Conservation (phyloP, 2,113 vertebrate species). For the Budorcas taxicolor region DNA sequence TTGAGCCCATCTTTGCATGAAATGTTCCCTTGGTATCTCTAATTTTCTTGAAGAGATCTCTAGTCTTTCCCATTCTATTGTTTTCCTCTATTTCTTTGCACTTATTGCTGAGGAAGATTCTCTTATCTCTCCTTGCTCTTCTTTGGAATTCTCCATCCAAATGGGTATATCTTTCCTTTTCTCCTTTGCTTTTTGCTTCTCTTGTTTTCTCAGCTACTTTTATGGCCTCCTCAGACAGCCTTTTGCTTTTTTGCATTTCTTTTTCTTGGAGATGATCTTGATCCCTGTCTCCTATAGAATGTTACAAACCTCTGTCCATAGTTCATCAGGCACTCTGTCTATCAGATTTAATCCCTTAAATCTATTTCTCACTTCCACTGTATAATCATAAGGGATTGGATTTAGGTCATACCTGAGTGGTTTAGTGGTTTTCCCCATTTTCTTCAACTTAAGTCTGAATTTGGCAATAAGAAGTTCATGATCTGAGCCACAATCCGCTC, state of each 20-base stretch:
- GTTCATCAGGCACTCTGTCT: not conserved
- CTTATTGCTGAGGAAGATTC: accelerated
- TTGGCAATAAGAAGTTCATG: not conserved
- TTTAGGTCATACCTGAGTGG: not conserved
- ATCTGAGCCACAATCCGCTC: accelerated
- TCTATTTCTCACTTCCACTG: not conserved
- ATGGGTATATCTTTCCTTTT: not conserved
- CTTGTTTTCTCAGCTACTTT: not conserved
- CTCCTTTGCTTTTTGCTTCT: not conserved
- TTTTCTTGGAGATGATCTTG: too few species aligned
- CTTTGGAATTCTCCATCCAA: not conserved
- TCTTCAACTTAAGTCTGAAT: not conserved
- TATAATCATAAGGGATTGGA: not conserved
- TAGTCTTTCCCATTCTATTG: not conserved
- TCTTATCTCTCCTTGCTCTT: not conserved
- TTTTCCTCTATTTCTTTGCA: not conserved
- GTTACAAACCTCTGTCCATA: not conserved
- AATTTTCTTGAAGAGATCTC: not conserved
- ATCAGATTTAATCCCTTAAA: not conserved
- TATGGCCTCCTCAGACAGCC: not conserved
- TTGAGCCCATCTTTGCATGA: not conserved
- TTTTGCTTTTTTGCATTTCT: not conserved
- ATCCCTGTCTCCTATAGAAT: too few species aligned
- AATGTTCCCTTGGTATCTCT: not conserved
- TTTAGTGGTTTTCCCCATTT: not conserved